Base-by-base conservation (phyloP, 2,888 invertebrate species). In the Polydrusus cervinus region DNA sequence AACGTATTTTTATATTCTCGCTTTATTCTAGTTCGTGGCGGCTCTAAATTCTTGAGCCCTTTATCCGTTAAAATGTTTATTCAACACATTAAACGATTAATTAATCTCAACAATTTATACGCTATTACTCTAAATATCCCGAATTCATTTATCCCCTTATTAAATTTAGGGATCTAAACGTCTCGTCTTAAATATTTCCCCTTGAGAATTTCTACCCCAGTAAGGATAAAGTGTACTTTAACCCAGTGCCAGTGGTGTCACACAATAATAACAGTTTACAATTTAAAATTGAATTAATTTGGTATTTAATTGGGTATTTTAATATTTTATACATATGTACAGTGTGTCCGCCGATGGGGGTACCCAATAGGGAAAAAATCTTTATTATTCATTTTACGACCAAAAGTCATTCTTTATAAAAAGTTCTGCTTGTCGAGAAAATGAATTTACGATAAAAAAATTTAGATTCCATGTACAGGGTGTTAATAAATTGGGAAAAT, bases 131-230 rank as follows among this genome's bases (percentile, higher is more conserved):
- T 14, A 65, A 65, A 49, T 62, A 65, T 30, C 30, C 49, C 47
- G 34, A 65, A 49, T 65, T 49, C 65, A 49, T 65, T 49, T 49
- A 67, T 55, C 55, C 67, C 67, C 55, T 67, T 55, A 67, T 55
- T 67, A 20, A 55, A 67, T 67, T 67, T 67, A 10, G 45, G 67
- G 55, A 53, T 40, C 55, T 20, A 67, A 67, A 67, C 67, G 67
- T 67, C 55, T 67, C 67, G 67, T 55, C 67, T 67, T 55, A 55
- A 67, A 55, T 13, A 43, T 67, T 55, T 55, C 67, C 67, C 55
- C 67, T 67, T 67, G 67, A 55, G 67, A 38, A 53, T 40, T 67
- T 67, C 55, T 45, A 67, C 55, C 67, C 67, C 43, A 55, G 53
- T 67, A 38, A 60, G 34, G 57, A 38, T 38, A 38, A 38, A 47